A percentile compares a stretch with the other conserved stretches of the same genome.
Evolutionary conservation across 1,140 invertebrate genomes (phyloP).

Genomic region (Halictus rubicundus): DNA sequence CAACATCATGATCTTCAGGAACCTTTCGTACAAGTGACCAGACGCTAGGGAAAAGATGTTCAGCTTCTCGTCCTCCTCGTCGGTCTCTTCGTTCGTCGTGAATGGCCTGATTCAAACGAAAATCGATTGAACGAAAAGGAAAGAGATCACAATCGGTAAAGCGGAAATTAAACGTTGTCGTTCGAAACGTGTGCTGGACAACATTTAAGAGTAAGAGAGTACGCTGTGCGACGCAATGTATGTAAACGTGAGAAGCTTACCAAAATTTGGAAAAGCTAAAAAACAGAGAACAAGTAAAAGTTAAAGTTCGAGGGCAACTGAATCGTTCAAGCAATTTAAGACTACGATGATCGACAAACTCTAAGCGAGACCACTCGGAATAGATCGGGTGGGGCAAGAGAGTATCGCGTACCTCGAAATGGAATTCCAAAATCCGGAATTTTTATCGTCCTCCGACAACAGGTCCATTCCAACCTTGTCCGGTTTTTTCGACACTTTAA

Average conservation of each 20-base stretch:
- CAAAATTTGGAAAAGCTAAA: conserved; percentile 79
- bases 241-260: conserved; percentile 73
- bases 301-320: conserved; percentile 61
- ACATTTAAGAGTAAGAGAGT: neutral
- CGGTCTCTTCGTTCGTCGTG: conserved; percentile 82
- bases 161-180: neutral
- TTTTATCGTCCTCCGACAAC: conserved; percentile 88
- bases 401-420: conserved; percentile 88
- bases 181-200: neutral
- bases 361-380: neutral
- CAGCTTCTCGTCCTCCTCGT: conserved; percentile 91
- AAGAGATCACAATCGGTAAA: conserved; percentile 9
- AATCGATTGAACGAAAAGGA: conserved; percentile 35
- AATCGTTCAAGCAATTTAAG: conserved; percentile 11
- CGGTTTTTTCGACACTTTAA: conserved; percentile 94
- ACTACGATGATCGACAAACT: neutral
- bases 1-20: conserved; percentile 99
- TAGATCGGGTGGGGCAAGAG: neutral
- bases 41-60: conserved; percentile 99
- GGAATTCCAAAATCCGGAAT: conserved; percentile 94
- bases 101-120: conserved; percentile 84
- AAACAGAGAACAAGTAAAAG: conserved; percentile 70
- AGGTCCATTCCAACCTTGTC: conserved; percentile 93
- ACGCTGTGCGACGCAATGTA: conserved; percentile 43
- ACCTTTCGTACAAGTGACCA: conserved; percentile 98